Evolutionary conservation across 2,888 invertebrate genomes (phyloP).

Genomic region (Drosophila quinaria): DNA sequence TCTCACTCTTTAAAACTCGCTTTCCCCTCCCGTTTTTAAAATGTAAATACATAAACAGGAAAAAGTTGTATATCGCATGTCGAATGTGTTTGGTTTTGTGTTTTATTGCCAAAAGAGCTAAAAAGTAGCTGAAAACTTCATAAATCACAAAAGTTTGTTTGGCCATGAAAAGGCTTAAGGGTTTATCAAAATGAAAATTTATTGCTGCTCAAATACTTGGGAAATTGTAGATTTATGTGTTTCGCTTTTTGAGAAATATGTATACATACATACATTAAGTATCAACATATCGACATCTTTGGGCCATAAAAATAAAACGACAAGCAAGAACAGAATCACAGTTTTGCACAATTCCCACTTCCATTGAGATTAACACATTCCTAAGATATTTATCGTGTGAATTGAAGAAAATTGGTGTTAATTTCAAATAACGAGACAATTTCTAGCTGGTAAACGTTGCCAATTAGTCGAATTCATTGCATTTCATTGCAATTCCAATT

Average conservation of each 20-base stretch:
- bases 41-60: constrained; percentile 56
- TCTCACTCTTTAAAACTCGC: not conserved
- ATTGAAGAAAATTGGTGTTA: constrained; percentile 45
- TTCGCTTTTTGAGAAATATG: constrained; percentile 30
- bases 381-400: constrained; percentile 1
- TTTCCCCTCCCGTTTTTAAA: no score
- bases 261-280: constrained; percentile 17
- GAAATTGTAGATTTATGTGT: constrained; percentile 75
- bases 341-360: constrained; percentile 14
- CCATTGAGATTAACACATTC: constrained; percentile 30
- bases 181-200: constrained; percentile 79
- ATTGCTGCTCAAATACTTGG: constrained; percentile 71
- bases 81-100: constrained; percentile 47
- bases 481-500: constrained; percentile 32
- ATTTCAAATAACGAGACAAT: constrained; percentile 43
- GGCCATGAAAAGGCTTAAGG: constrained; percentile 80
- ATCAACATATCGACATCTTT: constrained; percentile 33
- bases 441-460: constrained; percentile 25
- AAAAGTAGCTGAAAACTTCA: constrained; percentile 72
- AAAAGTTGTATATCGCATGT: constrained; percentile 55
- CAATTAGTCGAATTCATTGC: constrained; percentile 36
- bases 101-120: constrained; percentile 71
- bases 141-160: constrained; percentile 78
- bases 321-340: constrained; percentile 28
- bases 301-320: constrained; percentile 15